Percentiles rank a stretch among this genome's conserved stretches.
Conservation (phyloP, 2,797 vertebrate species). For the Parambassis ranga region DNA sequence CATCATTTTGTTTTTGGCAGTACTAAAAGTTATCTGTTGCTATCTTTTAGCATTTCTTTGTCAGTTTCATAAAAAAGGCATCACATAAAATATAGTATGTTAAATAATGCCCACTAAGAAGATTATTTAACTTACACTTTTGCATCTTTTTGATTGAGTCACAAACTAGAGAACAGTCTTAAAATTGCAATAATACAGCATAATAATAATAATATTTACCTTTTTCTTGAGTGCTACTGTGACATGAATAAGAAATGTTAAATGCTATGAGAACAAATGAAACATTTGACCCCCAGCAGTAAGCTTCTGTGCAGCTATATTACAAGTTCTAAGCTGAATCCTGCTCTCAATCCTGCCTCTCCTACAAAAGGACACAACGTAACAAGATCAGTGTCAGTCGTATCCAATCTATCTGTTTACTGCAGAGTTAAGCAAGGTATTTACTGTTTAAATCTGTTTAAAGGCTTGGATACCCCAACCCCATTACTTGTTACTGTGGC, state of each 20-base stretch:
- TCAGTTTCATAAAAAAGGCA: too few species aligned
- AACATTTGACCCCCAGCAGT: neutral
- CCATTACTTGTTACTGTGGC: slow-evolving; percentile 3
- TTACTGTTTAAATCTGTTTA: slow-evolving; percentile 61
- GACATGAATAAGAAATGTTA: too few species aligned
- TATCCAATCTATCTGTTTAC: slow-evolving; percentile 61
- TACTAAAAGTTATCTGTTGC: too few species aligned
- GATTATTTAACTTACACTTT: too few species aligned
- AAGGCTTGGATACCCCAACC: slow-evolving; percentile 45
- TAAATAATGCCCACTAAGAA: too few species aligned
- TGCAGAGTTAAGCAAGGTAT: slow-evolving; percentile 55
- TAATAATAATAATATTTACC: too few species aligned
- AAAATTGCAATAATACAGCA: too few species aligned
- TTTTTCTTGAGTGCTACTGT: too few species aligned
- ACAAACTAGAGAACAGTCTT: neutral
- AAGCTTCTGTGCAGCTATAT: slow-evolving; percentile 2
- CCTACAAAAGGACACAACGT: slow-evolving; percentile 46
- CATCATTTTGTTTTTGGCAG: too few species aligned
- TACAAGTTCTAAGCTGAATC: slow-evolving; percentile 47
- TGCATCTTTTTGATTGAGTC: neutral
- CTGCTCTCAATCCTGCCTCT: slow-evolving; percentile 40
- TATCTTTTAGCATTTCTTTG: too few species aligned
- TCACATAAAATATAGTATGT: too few species aligned
- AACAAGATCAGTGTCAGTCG: slow-evolving; percentile 58
- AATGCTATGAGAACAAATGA: neutral